Evolutionary conservation across 2,888 invertebrate species (phyloP), one percentile per base, ranked within the genome.

Genomic region (Piscicola geometra): DNA sequence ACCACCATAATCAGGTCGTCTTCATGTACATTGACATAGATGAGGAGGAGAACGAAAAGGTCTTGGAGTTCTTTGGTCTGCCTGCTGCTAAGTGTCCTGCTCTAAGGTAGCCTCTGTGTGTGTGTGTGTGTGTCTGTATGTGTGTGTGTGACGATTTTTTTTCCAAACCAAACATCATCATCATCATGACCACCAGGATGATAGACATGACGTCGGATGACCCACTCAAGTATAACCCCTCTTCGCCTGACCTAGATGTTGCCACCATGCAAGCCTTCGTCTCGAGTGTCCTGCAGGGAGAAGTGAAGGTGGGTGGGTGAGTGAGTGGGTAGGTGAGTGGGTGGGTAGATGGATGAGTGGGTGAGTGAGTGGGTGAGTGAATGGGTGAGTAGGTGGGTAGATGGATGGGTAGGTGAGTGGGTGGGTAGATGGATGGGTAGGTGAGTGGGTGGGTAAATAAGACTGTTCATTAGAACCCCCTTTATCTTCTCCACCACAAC

Each of bases 41-140:
- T 83, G 93, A 95, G 84, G 92, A 94, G 84, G 98, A 99, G 85
- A 97, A 99, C 87, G 91, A 91, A 82, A 90, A 98, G 84, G 98
- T 99, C 86, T 88, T 99, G 85, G 99, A 99, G 88, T 99, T 97
- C 93, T 99, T 99, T 87, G 98, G 97, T 82, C 91, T 98, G 90
- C 93, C 92, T 88, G 92, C 93, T 86, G 92, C 92, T n/a, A 94
- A 87, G 56, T 83, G 84, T 66, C 88, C 88, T 71, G 83, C 87
- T 77, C 91, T 94, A 83, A 41, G 69, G 21, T 35, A 36, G 32
- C 33, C 9, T 32, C 5, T 25, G 28, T 68, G 21, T 68, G 21
- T 68, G 68, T 68, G 15, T 68, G 68, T 68, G 32, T 68, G 68
- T 68, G 21, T 68, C 21, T 32, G 3, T 30, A 18, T 68, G 3